phyloP scores from a whole-genome alignment of 2,113 vertebrate species.

The Xiphophorus couchianus region DNA sequence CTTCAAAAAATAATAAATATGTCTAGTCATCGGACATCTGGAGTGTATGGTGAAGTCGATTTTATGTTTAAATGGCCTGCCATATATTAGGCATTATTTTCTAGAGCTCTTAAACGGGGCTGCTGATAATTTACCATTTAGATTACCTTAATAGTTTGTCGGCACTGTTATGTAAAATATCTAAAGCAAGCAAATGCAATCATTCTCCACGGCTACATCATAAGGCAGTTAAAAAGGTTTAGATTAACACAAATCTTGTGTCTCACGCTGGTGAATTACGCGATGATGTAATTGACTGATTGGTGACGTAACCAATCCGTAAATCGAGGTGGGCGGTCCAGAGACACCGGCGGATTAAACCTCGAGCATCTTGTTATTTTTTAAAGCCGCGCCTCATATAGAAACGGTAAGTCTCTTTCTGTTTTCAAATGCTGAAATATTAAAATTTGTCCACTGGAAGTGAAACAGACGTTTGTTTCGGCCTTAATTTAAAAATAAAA shows the following conservation, averaged over 20 bases:
- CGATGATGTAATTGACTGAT: constrained; percentile 22
- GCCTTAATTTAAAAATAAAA: background rate
- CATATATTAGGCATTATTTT: background rate
- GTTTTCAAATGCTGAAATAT: background rate
- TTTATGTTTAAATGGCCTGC: no score
- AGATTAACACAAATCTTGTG: background rate
- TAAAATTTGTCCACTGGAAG: background rate
- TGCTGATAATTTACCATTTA: background rate
- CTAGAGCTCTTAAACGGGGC: background rate
- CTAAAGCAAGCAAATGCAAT: background rate
- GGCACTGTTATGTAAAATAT: background rate
- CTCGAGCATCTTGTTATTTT: constrained; percentile 33
- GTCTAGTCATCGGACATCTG: no score
- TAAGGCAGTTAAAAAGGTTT: background rate
- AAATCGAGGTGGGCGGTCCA: no score
- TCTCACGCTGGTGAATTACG: no score
- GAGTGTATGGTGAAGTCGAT: no score
- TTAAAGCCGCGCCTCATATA: background rate
- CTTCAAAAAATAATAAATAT: no score
- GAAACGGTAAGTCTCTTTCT: background rate
- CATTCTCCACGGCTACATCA: no score
- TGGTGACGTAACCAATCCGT: constrained; percentile 29
- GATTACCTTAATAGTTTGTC: background rate
- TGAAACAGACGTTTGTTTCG: no score
- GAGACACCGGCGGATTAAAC: constrained; percentile 16